A percentile compares a stretch with the other conserved stretches of the same genome.
Conservation (phyloP, 2,888 invertebrate species). For the Timema podura region DNA sequence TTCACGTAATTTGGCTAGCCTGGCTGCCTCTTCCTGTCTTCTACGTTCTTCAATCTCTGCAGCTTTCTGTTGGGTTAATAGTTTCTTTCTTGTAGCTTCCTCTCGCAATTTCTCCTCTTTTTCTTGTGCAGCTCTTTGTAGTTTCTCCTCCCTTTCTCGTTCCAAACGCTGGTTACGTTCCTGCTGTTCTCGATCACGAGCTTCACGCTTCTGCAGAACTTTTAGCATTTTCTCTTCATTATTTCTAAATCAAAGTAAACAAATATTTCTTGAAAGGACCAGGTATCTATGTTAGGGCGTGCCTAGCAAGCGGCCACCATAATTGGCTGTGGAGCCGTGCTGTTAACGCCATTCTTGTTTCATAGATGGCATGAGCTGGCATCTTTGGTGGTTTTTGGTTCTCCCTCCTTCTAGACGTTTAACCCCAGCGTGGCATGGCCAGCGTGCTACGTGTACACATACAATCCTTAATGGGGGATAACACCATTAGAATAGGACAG, state of each 20-base stretch:
- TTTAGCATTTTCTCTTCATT: constrained; percentile 29
- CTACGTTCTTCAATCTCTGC: constrained; percentile 29
- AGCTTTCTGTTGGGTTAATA: constrained; percentile 26
- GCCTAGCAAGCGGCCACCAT: no score
- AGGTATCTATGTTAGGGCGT: no score
- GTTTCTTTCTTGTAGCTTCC: constrained; percentile 25
- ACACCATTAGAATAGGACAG: no score
- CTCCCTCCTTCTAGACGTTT: no score
- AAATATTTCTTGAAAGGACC: no score
- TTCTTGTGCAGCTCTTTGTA: constrained; percentile 16
- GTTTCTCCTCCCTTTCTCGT: constrained; percentile 29
- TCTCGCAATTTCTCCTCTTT: constrained; percentile 29
- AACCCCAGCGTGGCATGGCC: no score
- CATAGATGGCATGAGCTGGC: no score
- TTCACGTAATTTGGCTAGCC: constrained; percentile 28
- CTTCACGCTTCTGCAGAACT: constrained; percentile 25
- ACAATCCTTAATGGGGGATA: no score
- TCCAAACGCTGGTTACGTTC: constrained; percentile 23
- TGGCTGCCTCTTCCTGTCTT: constrained; percentile 28
- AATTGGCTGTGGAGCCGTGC: no score
- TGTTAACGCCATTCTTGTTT: no score
- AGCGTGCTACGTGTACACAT: no score
- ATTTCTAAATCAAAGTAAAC: constrained; percentile 16
- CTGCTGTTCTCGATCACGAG: constrained; percentile 27
- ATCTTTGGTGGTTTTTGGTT: no score